A percentile compares a stretch with the other conserved stretches of the same genome.
phyloP scores from a whole-genome alignment of 2,888 invertebrate species.

The Lobophora halterata region DNA sequence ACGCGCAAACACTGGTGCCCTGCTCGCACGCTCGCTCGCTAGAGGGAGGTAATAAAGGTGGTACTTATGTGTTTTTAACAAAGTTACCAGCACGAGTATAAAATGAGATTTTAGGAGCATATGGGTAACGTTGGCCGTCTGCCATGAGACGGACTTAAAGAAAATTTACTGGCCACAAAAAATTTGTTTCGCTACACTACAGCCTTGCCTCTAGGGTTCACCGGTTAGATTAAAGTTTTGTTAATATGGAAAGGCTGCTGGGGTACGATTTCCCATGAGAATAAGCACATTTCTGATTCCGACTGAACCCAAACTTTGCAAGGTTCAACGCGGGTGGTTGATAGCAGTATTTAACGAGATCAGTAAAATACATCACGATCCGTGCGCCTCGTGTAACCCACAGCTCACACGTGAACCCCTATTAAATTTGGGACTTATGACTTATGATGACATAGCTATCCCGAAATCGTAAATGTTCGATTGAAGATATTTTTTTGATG shows the following conservation, averaged over 20 bases:
- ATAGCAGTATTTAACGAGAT: conserved; percentile 39
- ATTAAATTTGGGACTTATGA: conserved; percentile 41
- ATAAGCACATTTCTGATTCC: conserved; percentile 47
- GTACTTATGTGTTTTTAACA: conserved; percentile 43
- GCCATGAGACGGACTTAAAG: conserved; percentile 64
- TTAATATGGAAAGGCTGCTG: conserved; percentile 61
- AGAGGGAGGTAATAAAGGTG: conserved; percentile 29
- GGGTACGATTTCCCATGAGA: conserved; percentile 58
- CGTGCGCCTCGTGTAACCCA: conserved; percentile 8
- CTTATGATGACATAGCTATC: conserved; percentile 39
- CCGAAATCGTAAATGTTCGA: conserved; percentile 42
- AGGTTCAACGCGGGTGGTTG: conserved; percentile 40
- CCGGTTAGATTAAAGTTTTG: conserved; percentile 65
- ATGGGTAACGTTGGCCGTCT: conserved; percentile 56
- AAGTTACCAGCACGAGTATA: conserved; percentile 44
- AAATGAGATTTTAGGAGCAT: conserved; percentile 54
- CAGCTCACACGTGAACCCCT: conserved; percentile 35
- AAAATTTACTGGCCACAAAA: conserved; percentile 70
- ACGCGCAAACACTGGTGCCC: conserved; percentile 27
- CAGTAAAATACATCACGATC: conserved; percentile 35
- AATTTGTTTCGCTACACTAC: conserved; percentile 46
- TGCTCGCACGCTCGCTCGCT: conserved; percentile 15
- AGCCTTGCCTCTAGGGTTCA: conserved; percentile 42
- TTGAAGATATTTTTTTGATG: conserved; percentile 35
- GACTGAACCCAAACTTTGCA: conserved; percentile 35